Percentiles rank a stretch among this genome's conserved stretches.
Evolutionary conservation across 1,140 invertebrate species (phyloP).

Genomic region (Chelonus insularis): DNA sequence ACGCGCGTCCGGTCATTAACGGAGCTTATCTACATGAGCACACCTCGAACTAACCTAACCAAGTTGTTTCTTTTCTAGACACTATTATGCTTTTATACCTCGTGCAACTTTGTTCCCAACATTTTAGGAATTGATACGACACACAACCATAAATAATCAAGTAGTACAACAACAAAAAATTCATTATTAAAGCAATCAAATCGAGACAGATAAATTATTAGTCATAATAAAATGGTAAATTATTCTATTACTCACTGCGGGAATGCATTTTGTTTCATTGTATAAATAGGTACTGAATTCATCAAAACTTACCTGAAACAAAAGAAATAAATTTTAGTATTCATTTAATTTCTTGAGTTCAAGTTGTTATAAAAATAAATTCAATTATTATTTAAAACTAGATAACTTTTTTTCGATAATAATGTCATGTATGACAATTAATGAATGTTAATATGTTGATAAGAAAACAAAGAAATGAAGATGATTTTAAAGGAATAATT

Average conservation of each 20-base stretch:
- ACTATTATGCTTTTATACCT: not conserved
- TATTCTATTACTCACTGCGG: not conserved
- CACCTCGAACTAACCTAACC: slow-evolving; percentile 57
- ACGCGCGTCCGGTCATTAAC: slow-evolving; percentile 62
- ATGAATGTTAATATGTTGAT: not conserved
- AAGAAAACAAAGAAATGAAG: not conserved
- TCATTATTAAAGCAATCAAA: not conserved
- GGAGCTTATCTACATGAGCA: slow-evolving; percentile 63
- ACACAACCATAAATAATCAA: too few species aligned
- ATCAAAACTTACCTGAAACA: slow-evolving; percentile 36
- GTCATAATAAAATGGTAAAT: too few species aligned
- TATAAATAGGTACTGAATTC: not conserved
- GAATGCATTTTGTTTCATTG: not conserved
- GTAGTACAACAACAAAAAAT: too few species aligned
- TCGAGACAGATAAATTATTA: too few species aligned
- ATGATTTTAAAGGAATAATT: not conserved
- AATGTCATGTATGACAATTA: too few species aligned
- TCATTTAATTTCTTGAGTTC: not conserved
- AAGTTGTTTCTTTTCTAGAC: slow-evolving; percentile 26
- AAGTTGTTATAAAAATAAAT: not conserved
- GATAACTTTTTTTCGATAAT: not conserved
- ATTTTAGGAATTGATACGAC: not conserved
- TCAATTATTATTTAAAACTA: too few species aligned
- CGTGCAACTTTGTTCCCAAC: too few species aligned
- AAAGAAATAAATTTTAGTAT: slow-evolving; percentile 5